Percentiles rank a stretch among this genome's conserved stretches.
These are phyloP conservation scores for Nasonia oneida DNA, from an alignment of 2,888 invertebrate species.

Conservation along the genomic window DNA sequence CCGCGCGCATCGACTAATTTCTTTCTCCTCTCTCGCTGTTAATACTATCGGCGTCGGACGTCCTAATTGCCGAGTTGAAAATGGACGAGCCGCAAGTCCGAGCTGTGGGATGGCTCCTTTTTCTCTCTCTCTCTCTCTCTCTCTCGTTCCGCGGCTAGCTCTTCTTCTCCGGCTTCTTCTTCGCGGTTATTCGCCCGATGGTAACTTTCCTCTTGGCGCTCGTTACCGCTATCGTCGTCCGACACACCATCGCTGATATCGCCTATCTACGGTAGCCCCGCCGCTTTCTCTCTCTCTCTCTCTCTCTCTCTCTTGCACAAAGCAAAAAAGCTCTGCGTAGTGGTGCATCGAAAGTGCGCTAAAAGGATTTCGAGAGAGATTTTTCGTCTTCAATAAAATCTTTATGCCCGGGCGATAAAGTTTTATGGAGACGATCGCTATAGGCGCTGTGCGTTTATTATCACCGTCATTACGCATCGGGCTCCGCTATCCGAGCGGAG, in stretches of 20 bases:
- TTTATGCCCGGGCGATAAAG: slow-evolving; percentile 54
- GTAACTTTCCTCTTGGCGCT: slow-evolving; percentile 73
- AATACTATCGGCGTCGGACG: slow-evolving; percentile 25
- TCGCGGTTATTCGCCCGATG: slow-evolving; percentile 72
- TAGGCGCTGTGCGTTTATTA: neutral
- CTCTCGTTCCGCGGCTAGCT: neutral
- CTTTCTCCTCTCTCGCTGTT: neutral
- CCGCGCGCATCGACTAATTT: neutral
- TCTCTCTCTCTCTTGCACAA: neutral
- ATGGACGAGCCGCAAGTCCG: slow-evolving; percentile 10
- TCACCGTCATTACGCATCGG: neutral
- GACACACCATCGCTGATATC: slow-evolving; percentile 72
- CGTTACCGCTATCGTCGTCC: slow-evolving; percentile 70
- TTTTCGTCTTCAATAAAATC: slow-evolving; percentile 43
- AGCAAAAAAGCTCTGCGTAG: neutral
- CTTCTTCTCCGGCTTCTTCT: slow-evolving; percentile 50
- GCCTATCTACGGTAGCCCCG: slow-evolving; percentile 51
- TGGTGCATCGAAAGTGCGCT: slow-evolving; percentile 10
- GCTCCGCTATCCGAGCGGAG: neutral
- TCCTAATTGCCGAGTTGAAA: slow-evolving; percentile 37
- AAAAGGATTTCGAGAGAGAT: slow-evolving; percentile 50
- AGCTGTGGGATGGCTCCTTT: slow-evolving; percentile 54
- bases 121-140: neutral
- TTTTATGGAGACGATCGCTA: slow-evolving; percentile 51
- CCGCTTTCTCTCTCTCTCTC: neutral